Evolutionary conservation across 1,140 invertebrate species (phyloP).

Genomic region (Conus betulinus): DNA sequence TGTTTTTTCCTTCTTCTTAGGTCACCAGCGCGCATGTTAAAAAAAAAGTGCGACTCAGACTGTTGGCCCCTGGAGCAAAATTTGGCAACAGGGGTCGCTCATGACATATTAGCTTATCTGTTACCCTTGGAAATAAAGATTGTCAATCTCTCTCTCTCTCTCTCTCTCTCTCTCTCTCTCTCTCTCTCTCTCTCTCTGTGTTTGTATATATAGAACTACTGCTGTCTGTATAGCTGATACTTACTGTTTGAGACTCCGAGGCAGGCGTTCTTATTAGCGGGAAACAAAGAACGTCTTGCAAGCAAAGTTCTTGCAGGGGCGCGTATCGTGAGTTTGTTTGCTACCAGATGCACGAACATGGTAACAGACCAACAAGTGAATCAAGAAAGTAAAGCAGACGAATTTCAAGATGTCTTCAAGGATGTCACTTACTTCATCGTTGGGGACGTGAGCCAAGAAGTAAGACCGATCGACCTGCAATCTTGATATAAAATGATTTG

Average conservation of each 20-base stretch:
- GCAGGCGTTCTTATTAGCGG: slow-evolving; percentile 13
- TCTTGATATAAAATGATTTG: not conserved
- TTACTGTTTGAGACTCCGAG: not conserved
- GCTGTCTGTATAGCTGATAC: not conserved
- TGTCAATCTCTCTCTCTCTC: no score
- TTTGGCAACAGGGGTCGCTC: no score
- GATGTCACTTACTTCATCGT: slow-evolving; percentile 74
- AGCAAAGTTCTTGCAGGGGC: slow-evolving; percentile 7
- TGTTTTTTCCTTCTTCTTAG: no score
- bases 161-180: no score
- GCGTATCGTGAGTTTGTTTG: not conserved
- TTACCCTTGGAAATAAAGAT: no score
- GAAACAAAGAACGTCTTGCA: slow-evolving; percentile 23
- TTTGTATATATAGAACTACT: no score
- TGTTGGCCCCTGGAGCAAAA: no score
- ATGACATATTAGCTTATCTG: no score
- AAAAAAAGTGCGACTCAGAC: no score
- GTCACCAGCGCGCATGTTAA: no score
- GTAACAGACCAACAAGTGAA: slow-evolving; percentile 34
- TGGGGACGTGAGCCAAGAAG: slow-evolving; percentile 72
- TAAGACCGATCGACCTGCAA: slow-evolving; percentile 39
- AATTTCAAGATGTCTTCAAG: slow-evolving; percentile 70
- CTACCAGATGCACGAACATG: slow-evolving; percentile 11
- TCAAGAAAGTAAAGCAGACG: slow-evolving; percentile 34
- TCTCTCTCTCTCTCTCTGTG: no score